phyloP scores from a whole-genome alignment of 1,140 invertebrate species.

The Caligus rogercresseyi region DNA sequence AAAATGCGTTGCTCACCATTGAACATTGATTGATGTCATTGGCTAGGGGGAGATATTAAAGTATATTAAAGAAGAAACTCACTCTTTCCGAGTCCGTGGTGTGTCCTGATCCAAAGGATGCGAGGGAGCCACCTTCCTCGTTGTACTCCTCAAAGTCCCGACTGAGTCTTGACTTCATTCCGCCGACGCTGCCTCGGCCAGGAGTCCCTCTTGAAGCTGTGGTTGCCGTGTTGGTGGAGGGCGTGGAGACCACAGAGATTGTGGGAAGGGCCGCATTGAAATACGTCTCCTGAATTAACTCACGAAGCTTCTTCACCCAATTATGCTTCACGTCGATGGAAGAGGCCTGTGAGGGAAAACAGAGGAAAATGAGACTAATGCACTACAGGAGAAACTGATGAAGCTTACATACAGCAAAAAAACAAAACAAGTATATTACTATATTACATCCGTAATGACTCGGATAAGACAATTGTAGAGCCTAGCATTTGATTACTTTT shows the following conservation, averaged over 20 bases:
- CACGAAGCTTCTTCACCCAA: slow-evolving; percentile 84
- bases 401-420: neutral
- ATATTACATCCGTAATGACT: too few species aligned
- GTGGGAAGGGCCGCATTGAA: slow-evolving; percentile 27
- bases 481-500: too few species aligned
- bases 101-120: slow-evolving; percentile 82
- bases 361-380: neutral
- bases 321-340: slow-evolving; percentile 76
- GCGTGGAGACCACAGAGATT: neutral
- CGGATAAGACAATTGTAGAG: too few species aligned
- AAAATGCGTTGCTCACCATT: too few species aligned
- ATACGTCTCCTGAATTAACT: slow-evolving; percentile 90
- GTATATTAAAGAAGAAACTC: neutral
- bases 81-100: slow-evolving; percentile 80
- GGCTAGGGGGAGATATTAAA: too few species aligned
- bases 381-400: slow-evolving; percentile 11
- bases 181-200: too few species aligned
- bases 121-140: slow-evolving; percentile 64
- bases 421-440: too few species aligned
- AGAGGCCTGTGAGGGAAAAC: slow-evolving; percentile 36
- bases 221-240: neutral
- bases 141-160: slow-evolving; percentile 34
- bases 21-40: too few species aligned
- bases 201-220: too few species aligned
- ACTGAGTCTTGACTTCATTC: neutral